Base-by-base conservation (phyloP, 2,888 invertebrate genomes). In the Seira ritae region DNA sequence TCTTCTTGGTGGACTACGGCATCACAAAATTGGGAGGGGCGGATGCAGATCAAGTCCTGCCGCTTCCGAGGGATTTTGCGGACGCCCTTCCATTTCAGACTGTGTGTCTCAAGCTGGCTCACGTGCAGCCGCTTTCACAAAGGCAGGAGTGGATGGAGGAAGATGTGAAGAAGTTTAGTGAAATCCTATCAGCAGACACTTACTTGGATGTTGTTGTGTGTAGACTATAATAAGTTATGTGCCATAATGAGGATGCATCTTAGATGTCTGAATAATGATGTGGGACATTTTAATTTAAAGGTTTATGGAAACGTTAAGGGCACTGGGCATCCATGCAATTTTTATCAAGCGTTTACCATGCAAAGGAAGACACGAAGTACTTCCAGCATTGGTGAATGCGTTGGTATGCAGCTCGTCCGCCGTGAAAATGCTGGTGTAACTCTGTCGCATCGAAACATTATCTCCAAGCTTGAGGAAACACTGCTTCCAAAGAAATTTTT, bases 1-100 rank as follows among this genome's bases (percentile, higher is more conserved):
- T 72, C 8, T 24, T 72, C 15, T 23, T 66, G 8, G 79, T 79
- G 1, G 79, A 79, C 22, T 72, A 79, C 22, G 79, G 79, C 8
- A 68, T 19, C 0, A 67, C 42, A 0, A 17, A n/a, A 17, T 50
- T 0, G n/a, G 22, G 20, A 6, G 17, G 20, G 55, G 1, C 1
- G 15, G 20, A 62, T 6, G 0, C 24, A 1, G 62, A 67, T 3
- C 24, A 72, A 19, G 50, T 66, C 1, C 15, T 72, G 1, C 72
- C 79, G 1, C 15, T 79, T 23, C 22, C 8, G 10, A 67, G 60
- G 17, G n/a, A 19, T 3, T 79, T 55, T 22, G 72, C 66, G 19
- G 67, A 72, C 0, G 20, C 1, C 15, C n/a, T 79, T 6, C 71
- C 70, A 2, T 79, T 79, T 66, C 79, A 79, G 37, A 23, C 55